These are phyloP conservation scores for Dascyllus trimaculatus DNA, from an alignment of 2,113 vertebrate genomes.

Conservation along the genomic window DNA sequence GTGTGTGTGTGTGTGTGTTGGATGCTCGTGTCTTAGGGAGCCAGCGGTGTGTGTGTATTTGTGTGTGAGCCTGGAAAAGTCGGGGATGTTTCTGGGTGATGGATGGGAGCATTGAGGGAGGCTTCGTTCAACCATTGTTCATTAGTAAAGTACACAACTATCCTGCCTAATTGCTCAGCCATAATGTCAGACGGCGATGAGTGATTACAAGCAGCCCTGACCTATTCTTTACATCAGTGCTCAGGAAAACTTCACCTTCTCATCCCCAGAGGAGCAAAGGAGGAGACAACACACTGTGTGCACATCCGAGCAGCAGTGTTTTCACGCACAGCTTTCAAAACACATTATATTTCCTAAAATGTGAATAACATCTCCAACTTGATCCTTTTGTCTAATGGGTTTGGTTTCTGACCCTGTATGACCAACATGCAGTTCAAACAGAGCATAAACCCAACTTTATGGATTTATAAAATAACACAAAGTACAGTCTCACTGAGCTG, in stretches of 20 bases:
- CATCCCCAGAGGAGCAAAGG: slow-evolving; percentile 11
- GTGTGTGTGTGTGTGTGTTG: neutral
- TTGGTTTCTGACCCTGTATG: too few species aligned
- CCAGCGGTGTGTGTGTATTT: slow-evolving; percentile 19
- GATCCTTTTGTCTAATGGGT: too few species aligned
- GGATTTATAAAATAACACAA: too few species aligned
- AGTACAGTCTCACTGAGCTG: too few species aligned
- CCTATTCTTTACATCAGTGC: slow-evolving; percentile 50
- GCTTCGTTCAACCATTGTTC: slow-evolving; percentile 72
- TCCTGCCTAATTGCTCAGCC: slow-evolving; percentile 75
- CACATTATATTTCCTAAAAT: neutral
- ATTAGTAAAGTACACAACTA: slow-evolving; percentile 76
- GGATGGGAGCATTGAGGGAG: slow-evolving; percentile 65
- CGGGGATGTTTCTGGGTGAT: slow-evolving; percentile 67
- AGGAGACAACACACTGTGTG: neutral
- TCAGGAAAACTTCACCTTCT: slow-evolving; percentile 41
- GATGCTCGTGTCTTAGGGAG: neutral
- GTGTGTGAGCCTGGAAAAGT: slow-evolving; percentile 53
- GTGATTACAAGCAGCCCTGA: slow-evolving; percentile 54
- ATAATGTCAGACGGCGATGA: slow-evolving; percentile 68
- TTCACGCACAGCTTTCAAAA: neutral
- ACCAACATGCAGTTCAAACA: too few species aligned
- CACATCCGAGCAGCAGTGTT: neutral
- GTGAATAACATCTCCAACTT: neutral
- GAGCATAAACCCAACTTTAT: too few species aligned